Evolutionary conservation across 2,113 vertebrate genomes (phyloP), one percentile per base, ranked within the genome.

Genomic region (Silurus meridionalis): DNA sequence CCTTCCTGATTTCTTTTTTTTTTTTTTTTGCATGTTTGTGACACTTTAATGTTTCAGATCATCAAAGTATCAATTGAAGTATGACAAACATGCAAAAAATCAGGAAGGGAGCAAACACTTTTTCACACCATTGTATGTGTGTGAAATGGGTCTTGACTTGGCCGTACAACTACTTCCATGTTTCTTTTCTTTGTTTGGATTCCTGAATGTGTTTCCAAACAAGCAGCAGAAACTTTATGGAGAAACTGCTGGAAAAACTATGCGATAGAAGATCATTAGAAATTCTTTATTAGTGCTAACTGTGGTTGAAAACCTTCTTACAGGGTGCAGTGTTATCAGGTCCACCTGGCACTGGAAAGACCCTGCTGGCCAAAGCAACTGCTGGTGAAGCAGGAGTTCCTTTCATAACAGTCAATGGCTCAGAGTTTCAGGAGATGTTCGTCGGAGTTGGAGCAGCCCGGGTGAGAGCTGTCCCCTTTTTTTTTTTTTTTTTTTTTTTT

Each of bases 351-450:
- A 93, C 94, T 0, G 94, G 95, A 50, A 94, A 93, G 85, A 94
- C 92, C 0, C 89, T 94, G 60, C 91, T 94, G n/a, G 93, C 93
- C 25, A 94, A 92, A 85, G 94, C 92, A 0, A 93, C 93, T 2
- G 93, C 92, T 0, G 93, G 93, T 28, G 93, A 94, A 86, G 94
- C 94, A 67, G 91, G 89, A 0, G 92, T 94, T 71, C 94, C 93
- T 11, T 95, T 95, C 87, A 92, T 95, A 88, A 92, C 93, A 0
- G 92, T 93, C 84, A 94, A 92, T 0, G 93, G 94, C 23, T 95
- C 93, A 0, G 92, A 94, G 80, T 94, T 95, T 88, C 91, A 94
- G 71, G 93, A 94, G 86, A 94, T 94, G 94, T 94, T 94, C 78
- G 93, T 94, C 0, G 92, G 94, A 1, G 89, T 94, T 28, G 93